Percentiles rank a stretch among this genome's conserved stretches.
Conservation (phyloP, 2,113 vertebrate species). For the Centropus unirufus region DNA sequence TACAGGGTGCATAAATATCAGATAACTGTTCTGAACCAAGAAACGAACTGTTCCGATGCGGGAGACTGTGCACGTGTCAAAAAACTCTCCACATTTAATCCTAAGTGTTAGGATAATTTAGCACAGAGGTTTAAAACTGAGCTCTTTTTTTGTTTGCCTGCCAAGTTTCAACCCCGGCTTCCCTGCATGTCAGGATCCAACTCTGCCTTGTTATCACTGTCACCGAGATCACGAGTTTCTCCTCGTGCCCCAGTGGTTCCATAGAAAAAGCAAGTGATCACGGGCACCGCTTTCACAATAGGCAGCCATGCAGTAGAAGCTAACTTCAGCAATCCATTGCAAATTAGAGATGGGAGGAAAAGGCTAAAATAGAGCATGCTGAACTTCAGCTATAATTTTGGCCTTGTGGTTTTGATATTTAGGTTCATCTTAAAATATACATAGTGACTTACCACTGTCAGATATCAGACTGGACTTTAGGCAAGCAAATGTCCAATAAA, state of each 20-base stretch:
- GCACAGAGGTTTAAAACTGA: neutral
- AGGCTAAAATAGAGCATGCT: conserved; percentile 47
- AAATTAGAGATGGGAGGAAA: conserved; percentile 56
- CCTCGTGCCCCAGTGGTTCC: conserved; percentile 24
- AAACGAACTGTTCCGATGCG: neutral
- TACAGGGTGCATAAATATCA: neutral
- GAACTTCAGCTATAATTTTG: conserved; percentile 59
- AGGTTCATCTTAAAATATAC: conserved; percentile 53
- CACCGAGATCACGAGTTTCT: conserved; percentile 24
- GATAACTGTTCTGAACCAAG: neutral
- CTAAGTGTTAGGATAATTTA: conserved; percentile 25
- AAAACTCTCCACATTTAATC: conserved; percentile 6
- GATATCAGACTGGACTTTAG: neutral
- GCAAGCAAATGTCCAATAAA: neutral
- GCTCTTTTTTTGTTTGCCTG: conserved; percentile 21
- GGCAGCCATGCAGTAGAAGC: neutral
- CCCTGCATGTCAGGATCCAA: neutral
- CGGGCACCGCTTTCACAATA: neutral
- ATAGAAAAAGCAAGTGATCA: conserved; percentile 33
- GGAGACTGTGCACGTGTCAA: neutral
- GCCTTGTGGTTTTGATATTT: conserved; percentile 58
- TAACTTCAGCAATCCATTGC: conserved; percentile 2
- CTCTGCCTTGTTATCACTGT: conserved; percentile 28
- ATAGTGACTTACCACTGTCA: neutral
- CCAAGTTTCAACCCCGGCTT: conserved; percentile 35